A percentile compares a stretch with the other conserved stretches of the same genome.
Evolutionary conservation across 1,140 invertebrate species (phyloP).

Genomic region (Brachionus paranguensis): DNA sequence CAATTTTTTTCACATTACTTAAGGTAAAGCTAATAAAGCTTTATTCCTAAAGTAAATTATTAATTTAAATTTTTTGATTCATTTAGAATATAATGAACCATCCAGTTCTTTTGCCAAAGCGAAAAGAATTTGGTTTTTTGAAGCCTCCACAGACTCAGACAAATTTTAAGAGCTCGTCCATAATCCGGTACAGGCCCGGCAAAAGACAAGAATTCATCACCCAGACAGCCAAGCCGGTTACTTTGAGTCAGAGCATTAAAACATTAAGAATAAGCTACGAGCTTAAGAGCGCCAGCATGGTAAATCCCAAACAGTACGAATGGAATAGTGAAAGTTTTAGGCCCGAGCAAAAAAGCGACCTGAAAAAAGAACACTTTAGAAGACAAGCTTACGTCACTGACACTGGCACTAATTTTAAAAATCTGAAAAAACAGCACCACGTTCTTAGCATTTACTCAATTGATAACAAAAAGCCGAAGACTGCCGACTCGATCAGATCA

Average conservation of each 20-base stretch:
- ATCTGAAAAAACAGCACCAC: conserved; percentile 27
- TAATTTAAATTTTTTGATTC: neutral
- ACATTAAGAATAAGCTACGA: conserved; percentile 6
- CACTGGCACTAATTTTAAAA: neutral
- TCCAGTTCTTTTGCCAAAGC: conserved; percentile 31
- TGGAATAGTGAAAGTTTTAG: neutral
- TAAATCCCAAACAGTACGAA: neutral
- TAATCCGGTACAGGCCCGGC: neutral
- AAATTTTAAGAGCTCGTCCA: neutral
- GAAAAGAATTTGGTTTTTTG: conserved; percentile 36
- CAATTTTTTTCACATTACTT: neutral
- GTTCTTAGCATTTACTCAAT: neutral
- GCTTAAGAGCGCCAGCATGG: neutral
- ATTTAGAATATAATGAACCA: conserved; percentile 11
- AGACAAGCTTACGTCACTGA: neutral
- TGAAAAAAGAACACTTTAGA: neutral
- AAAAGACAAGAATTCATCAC: neutral
- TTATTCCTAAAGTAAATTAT: neutral
- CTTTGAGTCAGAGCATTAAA: neutral
- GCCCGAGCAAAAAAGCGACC: neutral
- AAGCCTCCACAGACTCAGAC: neutral
- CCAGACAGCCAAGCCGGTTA: neutral
- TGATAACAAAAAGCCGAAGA: neutral
- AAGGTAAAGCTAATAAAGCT: neutral
- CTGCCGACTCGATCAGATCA: neutral